phyloP scores from a whole-genome alignment of 2,797 vertebrate species.

The Cetoscarus ocellatus region DNA sequence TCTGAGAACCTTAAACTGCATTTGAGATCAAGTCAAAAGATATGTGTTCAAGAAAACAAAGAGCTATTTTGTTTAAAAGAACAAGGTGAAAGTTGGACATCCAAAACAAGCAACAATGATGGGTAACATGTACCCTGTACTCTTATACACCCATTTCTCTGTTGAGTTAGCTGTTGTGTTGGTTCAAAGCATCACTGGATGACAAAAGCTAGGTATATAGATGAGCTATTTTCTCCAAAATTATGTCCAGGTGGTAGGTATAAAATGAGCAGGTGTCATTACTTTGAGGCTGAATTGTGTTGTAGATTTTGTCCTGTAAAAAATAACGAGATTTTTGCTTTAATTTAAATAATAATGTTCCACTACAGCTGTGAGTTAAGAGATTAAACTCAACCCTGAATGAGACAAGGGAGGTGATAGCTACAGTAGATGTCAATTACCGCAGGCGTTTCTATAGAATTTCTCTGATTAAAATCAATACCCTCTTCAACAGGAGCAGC shows the following conservation, averaged over 20 bases:
- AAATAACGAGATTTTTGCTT: neutral
- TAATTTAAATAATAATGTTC: conserved; percentile 20
- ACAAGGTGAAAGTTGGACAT: neutral
- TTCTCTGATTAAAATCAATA: conserved; percentile 71
- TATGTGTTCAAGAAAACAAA: neutral
- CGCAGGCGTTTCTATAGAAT: conserved; percentile 29
- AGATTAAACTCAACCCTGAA: conserved; percentile 36
- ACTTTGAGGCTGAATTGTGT: neutral
- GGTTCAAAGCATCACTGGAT: neutral
- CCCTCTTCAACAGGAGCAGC: conserved; percentile 33
- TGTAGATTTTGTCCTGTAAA: too few species aligned
- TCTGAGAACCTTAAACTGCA: neutral
- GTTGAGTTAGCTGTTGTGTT: neutral
- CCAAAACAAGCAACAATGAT: neutral
- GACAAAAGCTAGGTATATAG: neutral
- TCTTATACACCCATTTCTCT: neutral
- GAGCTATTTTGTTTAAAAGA: neutral
- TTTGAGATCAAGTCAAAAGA: neutral
- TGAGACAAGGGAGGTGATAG: conserved; percentile 21
- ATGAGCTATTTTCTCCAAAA: too few species aligned
- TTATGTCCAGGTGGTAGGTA: too few species aligned
- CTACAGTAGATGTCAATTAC: conserved; percentile 45
- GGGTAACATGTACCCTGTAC: too few species aligned
- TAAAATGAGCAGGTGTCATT: neutral
- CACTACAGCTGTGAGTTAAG: conserved; percentile 1